These are phyloP conservation scores for Bellardia pandia DNA, from an alignment of 2,888 invertebrate species.

Conservation along the genomic window DNA sequence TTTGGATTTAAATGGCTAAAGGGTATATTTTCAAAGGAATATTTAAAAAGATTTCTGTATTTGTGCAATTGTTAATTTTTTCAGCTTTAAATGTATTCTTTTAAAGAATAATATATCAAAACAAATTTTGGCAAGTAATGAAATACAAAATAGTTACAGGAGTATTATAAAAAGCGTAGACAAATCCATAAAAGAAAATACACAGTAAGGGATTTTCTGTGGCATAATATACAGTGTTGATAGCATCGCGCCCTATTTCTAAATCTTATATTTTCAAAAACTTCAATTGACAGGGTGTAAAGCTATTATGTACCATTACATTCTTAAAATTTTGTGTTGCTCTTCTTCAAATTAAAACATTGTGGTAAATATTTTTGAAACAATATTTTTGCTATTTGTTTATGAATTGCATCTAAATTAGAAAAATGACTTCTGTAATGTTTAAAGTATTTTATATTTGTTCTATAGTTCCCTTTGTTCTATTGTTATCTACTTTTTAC, in stretches of 20 bases:
- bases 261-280: background rate
- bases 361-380: no score
- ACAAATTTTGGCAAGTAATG: background rate
- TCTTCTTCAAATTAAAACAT: background rate
- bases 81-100: background rate
- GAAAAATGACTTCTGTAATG: no score
- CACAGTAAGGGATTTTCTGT: background rate
- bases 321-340: background rate
- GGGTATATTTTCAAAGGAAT: slow-evolving; percentile 8
- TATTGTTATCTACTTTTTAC: no score
- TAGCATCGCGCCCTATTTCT: background rate
- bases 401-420: no score
- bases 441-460: no score
- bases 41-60: background rate
- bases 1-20: slow-evolving; percentile 15
- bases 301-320: background rate
- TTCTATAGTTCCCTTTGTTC: no score
- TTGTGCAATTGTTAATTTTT: background rate
- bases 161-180: background rate
- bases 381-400: no score
- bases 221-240: background rate
- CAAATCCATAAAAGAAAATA: background rate
- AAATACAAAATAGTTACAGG: background rate
- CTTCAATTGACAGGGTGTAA: slow-evolving; percentile 2
- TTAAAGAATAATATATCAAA: slow-evolving; percentile 1